Percentiles rank a stretch among this genome's conserved stretches.
phyloP scores from a whole-genome alignment of 1,140 invertebrate genomes.

The Tetramorium parvispinum region DNA sequence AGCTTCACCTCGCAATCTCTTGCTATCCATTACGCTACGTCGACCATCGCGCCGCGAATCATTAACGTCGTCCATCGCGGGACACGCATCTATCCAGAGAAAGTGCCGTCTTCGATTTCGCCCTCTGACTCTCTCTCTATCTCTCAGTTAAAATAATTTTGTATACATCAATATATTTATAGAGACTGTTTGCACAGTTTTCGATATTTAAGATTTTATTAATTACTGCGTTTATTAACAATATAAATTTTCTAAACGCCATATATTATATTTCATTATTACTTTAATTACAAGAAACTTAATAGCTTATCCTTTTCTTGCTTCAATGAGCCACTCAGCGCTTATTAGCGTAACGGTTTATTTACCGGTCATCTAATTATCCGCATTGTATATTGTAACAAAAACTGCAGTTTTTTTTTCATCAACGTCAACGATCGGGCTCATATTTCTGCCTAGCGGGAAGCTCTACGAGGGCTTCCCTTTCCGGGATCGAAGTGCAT shows the following conservation, averaged over 20 bases:
- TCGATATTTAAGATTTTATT: not conserved
- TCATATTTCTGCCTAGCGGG: slow-evolving; percentile 68
- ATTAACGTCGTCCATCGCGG: slow-evolving; percentile 24
- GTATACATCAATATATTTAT: not conserved
- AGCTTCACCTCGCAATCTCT: slow-evolving; percentile 31
- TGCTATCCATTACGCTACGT: slow-evolving; percentile 47
- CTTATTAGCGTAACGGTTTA: slow-evolving; percentile 32
- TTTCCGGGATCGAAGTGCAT: slow-evolving; percentile 73
- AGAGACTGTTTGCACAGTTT: not conserved
- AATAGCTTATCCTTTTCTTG: not conserved
- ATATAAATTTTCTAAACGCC: not conserved
- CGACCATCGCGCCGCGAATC: slow-evolving; percentile 35
- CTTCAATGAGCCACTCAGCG: not conserved
- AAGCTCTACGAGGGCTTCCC: slow-evolving; percentile 65
- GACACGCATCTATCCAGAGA: slow-evolving; percentile 10
- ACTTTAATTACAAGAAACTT: slow-evolving; percentile 3
- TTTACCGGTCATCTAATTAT: slow-evolving; percentile 62
- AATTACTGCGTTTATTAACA: not conserved
- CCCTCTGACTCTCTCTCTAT: not conserved
- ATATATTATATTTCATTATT: not conserved
- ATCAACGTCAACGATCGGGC: slow-evolving; percentile 57
- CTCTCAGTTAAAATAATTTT: not conserved
- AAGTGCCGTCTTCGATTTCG: slow-evolving; percentile 20
- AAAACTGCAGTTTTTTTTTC: slow-evolving; percentile 63
- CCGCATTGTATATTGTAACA: slow-evolving; percentile 15